Percentiles rank a stretch among this genome's conserved stretches.
These are phyloP conservation scores for Allobates femoralis DNA, from an alignment of 2,797 vertebrate genomes.

Conservation along the genomic window DNA sequence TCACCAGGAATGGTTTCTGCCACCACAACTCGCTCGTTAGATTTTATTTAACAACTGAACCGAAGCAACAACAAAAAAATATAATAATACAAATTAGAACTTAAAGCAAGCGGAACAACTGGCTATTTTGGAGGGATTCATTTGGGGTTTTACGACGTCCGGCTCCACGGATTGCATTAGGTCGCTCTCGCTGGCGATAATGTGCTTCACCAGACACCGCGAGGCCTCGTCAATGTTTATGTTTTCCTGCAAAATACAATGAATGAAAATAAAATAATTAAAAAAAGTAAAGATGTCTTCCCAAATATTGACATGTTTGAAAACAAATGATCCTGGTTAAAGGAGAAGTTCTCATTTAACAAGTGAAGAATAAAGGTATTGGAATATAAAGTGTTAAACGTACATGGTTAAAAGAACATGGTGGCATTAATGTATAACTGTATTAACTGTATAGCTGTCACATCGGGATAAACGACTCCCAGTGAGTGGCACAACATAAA, in stretches of 20 bases:
- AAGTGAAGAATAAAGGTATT: too few species aligned
- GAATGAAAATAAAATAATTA: neutral
- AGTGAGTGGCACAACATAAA: too few species aligned
- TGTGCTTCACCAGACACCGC: conserved; percentile 94
- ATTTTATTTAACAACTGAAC: conserved; percentile 63
- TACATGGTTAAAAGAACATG: too few species aligned
- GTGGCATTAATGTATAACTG: too few species aligned
- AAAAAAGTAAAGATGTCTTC: neutral
- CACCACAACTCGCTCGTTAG: conserved; percentile 48
- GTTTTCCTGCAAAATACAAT: conserved; percentile 82
- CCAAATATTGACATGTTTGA: neutral
- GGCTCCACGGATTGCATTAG: conserved; percentile 83
- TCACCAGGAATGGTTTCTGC: neutral
- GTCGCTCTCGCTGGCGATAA: conserved; percentile 92
- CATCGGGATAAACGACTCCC: too few species aligned
- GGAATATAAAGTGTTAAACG: too few species aligned
- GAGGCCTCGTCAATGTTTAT: conserved; percentile 93
- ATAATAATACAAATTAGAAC: conserved; percentile 69
- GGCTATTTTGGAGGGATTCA: conserved; percentile 76
- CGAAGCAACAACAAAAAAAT: conserved; percentile 11
- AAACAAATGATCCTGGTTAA: neutral
- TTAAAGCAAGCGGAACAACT: conserved; percentile 90
- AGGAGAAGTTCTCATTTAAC: neutral
- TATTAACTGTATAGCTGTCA: too few species aligned
- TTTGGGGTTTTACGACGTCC: conserved; percentile 88